These are phyloP conservation scores for Hemaris fuciformis DNA, from an alignment of 2,888 invertebrate species.

Conservation along the genomic window DNA sequence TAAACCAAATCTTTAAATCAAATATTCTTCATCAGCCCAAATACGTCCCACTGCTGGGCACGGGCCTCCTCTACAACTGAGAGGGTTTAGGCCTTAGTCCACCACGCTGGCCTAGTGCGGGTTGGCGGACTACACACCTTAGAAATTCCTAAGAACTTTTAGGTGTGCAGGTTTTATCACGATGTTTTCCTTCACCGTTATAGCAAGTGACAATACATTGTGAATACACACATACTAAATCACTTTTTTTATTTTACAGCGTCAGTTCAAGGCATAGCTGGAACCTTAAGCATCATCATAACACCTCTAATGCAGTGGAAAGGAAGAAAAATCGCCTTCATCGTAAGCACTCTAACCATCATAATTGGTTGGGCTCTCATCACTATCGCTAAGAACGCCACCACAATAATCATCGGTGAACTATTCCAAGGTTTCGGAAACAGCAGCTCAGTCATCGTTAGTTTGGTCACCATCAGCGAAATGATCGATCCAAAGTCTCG, in stretches of 20 bases:
- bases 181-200: too few relatives aligned
- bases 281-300: constrained; percentile 11
- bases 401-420: constrained; percentile 9
- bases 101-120: too few relatives aligned
- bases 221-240: too few relatives aligned
- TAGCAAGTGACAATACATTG: too few relatives aligned
- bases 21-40: too few relatives aligned
- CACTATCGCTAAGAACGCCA: neutral
- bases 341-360: constrained; percentile 1
- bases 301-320: constrained; percentile 14
- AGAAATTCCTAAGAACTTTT: too few relatives aligned
- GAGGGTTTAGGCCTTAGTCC: too few relatives aligned
- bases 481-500: constrained; percentile 30
- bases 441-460: constrained; percentile 10
- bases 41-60: too few relatives aligned
- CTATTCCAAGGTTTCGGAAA: constrained; percentile 11
- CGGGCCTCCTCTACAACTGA: too few relatives aligned
- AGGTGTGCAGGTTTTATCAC: too few relatives aligned
- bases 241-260: constrained; percentile 8
- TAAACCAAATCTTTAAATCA: too few relatives aligned
- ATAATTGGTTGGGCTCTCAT: constrained; percentile 12
- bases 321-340: constrained; percentile 11
- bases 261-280: constrained; percentile 12
- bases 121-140: too few relatives aligned
- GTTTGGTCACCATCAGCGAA: constrained; percentile 20